Evolutionary conservation across 1,140 invertebrate species (phyloP).

Genomic region (Pseudomyrmex sp.): DNA sequence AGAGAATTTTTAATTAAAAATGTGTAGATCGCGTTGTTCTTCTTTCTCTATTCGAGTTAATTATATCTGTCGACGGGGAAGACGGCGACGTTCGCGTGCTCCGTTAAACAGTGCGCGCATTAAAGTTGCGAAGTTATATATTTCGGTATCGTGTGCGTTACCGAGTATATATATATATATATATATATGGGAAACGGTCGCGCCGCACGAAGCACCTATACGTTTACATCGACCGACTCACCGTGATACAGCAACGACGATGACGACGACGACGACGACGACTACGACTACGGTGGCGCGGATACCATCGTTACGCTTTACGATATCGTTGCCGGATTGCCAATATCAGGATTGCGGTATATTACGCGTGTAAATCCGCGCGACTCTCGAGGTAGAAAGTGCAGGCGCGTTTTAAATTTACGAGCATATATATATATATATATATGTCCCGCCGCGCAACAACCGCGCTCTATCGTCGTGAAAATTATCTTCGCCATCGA

Average conservation of each 20-base stretch:
- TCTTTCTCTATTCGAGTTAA: conserved; percentile 45
- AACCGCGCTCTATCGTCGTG: conserved; percentile 5
- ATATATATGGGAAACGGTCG: background rate
- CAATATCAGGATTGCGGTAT: conserved; percentile 53
- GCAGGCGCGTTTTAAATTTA: conserved; percentile 46
- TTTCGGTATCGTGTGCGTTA: conserved; percentile 40
- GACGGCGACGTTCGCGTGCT: background rate
- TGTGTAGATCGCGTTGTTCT: background rate
- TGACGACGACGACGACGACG: conserved; percentile 3
- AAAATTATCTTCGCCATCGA: conserved; percentile 36
- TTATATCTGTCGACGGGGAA: conserved; percentile 27
- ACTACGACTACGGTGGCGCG: conserved; percentile 4
- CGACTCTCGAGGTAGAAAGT: conserved; percentile 19
- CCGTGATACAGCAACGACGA: conserved; percentile 10
- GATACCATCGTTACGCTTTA: conserved; percentile 46
- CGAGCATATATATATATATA: conserved; percentile 37
- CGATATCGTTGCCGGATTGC: conserved; percentile 47
- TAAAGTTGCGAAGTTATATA: conserved; percentile 47
- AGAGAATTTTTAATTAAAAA: background rate
- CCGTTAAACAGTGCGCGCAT: conserved; percentile 43
- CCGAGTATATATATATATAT: background rate
- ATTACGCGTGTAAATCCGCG: conserved; percentile 43
- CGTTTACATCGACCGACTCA: conserved; percentile 17
- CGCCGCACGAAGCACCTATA: conserved; percentile 1
- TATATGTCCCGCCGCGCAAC: background rate